These are phyloP conservation scores for Falco biarmicus DNA, from an alignment of 2,797 vertebrate species.

Conservation along the genomic window DNA sequence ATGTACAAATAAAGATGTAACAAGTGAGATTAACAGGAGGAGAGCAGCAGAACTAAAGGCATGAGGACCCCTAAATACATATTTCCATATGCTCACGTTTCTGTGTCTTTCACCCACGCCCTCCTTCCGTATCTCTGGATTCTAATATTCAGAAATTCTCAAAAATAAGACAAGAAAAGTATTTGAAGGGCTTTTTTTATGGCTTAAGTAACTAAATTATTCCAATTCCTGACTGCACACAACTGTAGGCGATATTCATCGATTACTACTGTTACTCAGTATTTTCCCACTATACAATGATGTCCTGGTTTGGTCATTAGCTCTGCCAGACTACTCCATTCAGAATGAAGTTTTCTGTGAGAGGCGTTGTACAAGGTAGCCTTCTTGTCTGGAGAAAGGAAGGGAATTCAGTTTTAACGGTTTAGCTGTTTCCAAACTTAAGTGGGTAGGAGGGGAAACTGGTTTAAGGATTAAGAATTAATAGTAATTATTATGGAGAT, in stretches of 20 bases:
- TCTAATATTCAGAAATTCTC: background rate
- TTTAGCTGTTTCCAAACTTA: background rate
- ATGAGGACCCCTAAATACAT: background rate
- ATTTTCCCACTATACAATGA: background rate
- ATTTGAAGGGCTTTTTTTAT: background rate
- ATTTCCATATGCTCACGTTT: background rate
- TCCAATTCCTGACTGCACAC: background rate
- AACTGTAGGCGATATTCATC: background rate
- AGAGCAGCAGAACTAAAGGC: background rate
- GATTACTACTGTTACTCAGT: background rate
- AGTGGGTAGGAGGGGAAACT: background rate
- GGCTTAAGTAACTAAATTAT: background rate
- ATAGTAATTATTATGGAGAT: background rate
- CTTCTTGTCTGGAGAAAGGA: background rate
- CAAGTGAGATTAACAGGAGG: background rate
- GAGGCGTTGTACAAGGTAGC: background rate
- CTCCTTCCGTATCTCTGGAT: background rate
- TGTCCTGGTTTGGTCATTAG: background rate
- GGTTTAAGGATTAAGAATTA: background rate
- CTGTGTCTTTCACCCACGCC: background rate
- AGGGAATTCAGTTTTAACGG: background rate
- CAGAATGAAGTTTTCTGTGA: background rate
- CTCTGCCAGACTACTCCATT: background rate
- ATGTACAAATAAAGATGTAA: background rate
- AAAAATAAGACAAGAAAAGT: background rate